A percentile compares a stretch with the other conserved stretches of the same genome.
Conservation (phyloP, 2,113 vertebrate genomes). For the Oreochromis tanganicae region DNA sequence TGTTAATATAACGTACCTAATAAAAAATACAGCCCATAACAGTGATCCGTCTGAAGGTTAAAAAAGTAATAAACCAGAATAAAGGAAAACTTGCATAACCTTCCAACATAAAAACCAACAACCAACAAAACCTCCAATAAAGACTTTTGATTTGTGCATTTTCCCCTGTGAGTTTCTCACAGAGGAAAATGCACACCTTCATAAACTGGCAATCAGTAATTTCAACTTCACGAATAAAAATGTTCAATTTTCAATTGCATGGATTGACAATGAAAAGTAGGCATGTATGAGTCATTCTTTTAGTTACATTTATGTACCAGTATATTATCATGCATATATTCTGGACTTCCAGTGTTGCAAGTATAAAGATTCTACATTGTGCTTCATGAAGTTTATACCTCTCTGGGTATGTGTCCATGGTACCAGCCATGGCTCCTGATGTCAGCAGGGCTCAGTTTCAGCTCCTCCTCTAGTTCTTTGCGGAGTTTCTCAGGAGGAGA, state of each 20-base stretch:
- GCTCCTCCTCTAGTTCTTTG: conserved; percentile 94
- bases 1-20: not conserved
- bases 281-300: not conserved
- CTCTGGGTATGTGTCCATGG: conserved; percentile 92
- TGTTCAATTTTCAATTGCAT: not conserved
- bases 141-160: not conserved
- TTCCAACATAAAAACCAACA: not conserved
- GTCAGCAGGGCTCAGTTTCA: conserved; percentile 90
- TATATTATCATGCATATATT: not conserved
- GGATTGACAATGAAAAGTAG: not conserved
- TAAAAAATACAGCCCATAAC: not conserved
- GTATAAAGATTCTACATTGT: not conserved
- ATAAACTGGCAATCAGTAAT: not conserved
- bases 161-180: not conserved
- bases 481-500: conserved; percentile 93
- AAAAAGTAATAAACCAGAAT: not conserved
- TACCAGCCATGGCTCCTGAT: conserved; percentile 98
- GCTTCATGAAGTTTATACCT: conserved; percentile 72
- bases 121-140: not conserved
- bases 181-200: not conserved
- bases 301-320: not conserved
- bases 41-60: not conserved
- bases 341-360: not conserved
- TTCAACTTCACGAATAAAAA: not conserved
- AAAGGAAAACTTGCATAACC: not conserved